Conservation (phyloP, 2,888 invertebrate species). For the Hemicrepidius hirtus region DNA sequence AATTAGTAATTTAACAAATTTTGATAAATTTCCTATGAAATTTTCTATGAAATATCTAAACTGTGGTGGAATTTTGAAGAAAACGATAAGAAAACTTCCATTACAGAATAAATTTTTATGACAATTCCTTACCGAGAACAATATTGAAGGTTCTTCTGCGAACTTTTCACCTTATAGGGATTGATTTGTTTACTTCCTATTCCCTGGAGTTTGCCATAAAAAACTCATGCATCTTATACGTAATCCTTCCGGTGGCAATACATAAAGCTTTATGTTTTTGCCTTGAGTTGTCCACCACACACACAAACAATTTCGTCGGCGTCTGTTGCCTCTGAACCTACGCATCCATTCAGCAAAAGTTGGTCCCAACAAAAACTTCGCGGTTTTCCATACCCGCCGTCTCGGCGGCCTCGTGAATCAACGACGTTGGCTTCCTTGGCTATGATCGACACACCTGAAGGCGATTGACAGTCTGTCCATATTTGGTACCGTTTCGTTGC, state of each 20-base stretch:
- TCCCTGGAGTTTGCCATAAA: background rate
- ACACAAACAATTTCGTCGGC: slow-evolving; percentile 38
- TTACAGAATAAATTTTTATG: too few relatives aligned
- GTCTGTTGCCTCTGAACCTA: slow-evolving; percentile 41
- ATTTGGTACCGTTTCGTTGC: slow-evolving; percentile 47
- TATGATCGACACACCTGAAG: slow-evolving; percentile 44
- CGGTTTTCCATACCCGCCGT: slow-evolving; percentile 40
- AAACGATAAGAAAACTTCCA: too few relatives aligned
- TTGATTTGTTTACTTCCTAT: background rate
- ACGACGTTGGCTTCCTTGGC: slow-evolving; percentile 17
- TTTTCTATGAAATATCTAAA: too few relatives aligned
- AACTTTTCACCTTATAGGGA: too few relatives aligned
- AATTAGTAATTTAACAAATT: too few relatives aligned
- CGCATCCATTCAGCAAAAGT: slow-evolving; percentile 28
- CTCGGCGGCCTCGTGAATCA: slow-evolving; percentile 43
- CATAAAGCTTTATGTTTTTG: background rate
- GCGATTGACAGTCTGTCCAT: slow-evolving; percentile 42
- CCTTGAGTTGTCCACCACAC: slow-evolving; percentile 31
- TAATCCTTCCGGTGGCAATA: slow-evolving; percentile 23
- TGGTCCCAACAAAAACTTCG: slow-evolving; percentile 19
- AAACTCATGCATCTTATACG: background rate
- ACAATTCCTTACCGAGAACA: too few relatives aligned
- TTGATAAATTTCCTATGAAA: too few relatives aligned
- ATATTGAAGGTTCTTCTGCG: too few relatives aligned
- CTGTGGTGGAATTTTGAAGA: too few relatives aligned